Evolutionary conservation across 2,888 invertebrate species (phyloP), one percentile per base, ranked within the genome.

Genomic region (Coremacera marginata): DNA sequence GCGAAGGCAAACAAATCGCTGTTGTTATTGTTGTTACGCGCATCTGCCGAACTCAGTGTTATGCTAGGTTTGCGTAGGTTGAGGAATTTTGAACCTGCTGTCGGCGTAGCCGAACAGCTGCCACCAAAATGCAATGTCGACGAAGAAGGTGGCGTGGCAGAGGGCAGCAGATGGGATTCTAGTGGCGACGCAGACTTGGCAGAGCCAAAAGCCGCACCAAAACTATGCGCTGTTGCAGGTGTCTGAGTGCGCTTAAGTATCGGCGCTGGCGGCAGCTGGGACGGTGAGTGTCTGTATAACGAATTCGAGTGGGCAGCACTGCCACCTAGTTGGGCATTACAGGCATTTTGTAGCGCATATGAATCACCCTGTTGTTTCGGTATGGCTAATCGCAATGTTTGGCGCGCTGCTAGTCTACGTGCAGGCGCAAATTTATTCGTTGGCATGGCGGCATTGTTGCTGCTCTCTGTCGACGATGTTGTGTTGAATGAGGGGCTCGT

Each of bases 381-480:
- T 83, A 89, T 89, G 16, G 89, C 89, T 80, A 89, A 81, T 3
- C 89, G 88, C 25, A 89, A 79, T 16, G 89, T 89, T 81, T 89
- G 89, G 9, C 89, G 82, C 1, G 89, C 89, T 31, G 89, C 89
- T 82, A 89, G 87, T 77, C 89, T 87, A 84, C 89, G 89, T 85
- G 88, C 86, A 86, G 89, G 89, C 88, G 89, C 88, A 83, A 86
- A 87, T 81, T 87, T 87, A 85, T 84, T 87, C 44, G 81, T 79
- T 34, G 80, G 9, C n/a, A 80, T 22, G 77, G 80, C 70, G 71
- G 75, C 60, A 70, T 22, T 60, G 57, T 51, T 55, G 68, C 55
- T 55, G 37, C 37, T 72, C 72, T 34, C 25, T 11, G 25, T 37
- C 62, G 83, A 65, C 77, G 80, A 51, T 76, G 77, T 62, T 72